Base-by-base conservation (phyloP, 64 coral and sea anemone genomes). In the Montipora cactus region DNA sequence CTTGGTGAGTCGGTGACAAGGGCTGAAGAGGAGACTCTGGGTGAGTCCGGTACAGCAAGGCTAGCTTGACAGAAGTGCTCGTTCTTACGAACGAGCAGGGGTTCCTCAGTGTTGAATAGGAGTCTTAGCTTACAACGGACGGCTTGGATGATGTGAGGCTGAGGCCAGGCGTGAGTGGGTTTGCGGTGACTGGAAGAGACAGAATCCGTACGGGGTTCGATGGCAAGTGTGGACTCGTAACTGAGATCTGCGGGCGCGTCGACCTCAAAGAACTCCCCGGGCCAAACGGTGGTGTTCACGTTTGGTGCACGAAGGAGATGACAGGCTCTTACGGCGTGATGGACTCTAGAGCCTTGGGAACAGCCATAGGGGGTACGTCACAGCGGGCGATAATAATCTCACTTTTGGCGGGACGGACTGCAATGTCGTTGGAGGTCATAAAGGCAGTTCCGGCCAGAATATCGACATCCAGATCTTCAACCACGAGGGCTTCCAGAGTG, bases 51-150 rank as follows among this genome's bases (percentile, higher is more conserved):
- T 37, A 68, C 74, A 72, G 64, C 73, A 12, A 77, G 92, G 20
- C 49, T 49, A 25, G 85, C 92, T 20, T 74, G 80, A 48, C 92
- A 94, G 9, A 94, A 67, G 69, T 94, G 92, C 18, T 94, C 66
- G 13, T 94, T 51, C 49, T 75, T 73, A 57, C 66, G 75, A 7
- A 83, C 50, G 62, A 82, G 52, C 4, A 62, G 16, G 20, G 90
- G 80, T 28, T 86, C 81, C 11, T 74, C 73, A 9, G 90, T 62
- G 13, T 58, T 50, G 74, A 84, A 86, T 44, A 82, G 6, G 5
- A 92, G 66, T 53, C 84, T 62, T 62, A 94, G 67, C 49, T 94
- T 88, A 50, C 85, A 64, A 8, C 92, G 85, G 19, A 94, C 48
- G 51, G 87, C 8, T 59, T 81, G 78, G 8, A 94, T 6, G 19